Conservation (phyloP, 1,140 invertebrate species). For the Hyphantria cunea region DNA sequence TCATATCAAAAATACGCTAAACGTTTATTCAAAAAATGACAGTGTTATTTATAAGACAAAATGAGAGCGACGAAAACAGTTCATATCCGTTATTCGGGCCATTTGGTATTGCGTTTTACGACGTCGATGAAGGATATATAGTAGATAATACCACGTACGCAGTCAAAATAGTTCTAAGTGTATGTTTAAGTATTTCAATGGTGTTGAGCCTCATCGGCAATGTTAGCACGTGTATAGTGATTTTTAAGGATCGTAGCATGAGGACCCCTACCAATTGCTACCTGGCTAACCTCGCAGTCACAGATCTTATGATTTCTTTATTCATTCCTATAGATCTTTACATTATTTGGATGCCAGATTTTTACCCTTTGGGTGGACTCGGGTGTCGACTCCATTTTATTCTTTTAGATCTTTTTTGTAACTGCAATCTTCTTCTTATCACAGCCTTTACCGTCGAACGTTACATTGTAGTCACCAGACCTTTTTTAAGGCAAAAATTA, state of each 20-base stretch:
- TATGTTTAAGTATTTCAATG: conserved; percentile 91
- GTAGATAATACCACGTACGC: conserved; percentile 83
- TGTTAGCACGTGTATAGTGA: conserved; percentile 96
- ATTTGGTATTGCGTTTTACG: conserved; percentile 41
- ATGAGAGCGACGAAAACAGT: conserved; percentile 34
- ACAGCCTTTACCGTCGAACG: conserved; percentile 91
- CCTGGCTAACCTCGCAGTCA: conserved; percentile 95
- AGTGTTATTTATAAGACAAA: conserved; percentile 2
- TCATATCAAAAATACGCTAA: conserved; percentile 1
- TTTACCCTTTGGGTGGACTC: conserved; percentile 91
- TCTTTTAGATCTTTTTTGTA: conserved; percentile 93
- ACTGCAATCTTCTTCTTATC: conserved; percentile 95
- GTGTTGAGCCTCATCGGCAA: conserved; percentile 94
- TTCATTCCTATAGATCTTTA: conserved; percentile 92
- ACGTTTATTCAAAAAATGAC: neutral
- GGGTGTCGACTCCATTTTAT: conserved; percentile 93
- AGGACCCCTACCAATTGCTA: conserved; percentile 96
- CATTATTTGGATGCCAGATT: conserved; percentile 91
- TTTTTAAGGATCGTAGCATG: conserved; percentile 93
- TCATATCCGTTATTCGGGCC: conserved; percentile 46
- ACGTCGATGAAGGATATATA: conserved; percentile 51
- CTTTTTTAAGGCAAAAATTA: conserved; percentile 90
- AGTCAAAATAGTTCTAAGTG: conserved; percentile 88
- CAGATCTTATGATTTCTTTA: conserved; percentile 92
- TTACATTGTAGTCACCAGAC: conserved; percentile 90